Evolutionary conservation across 2,888 invertebrate species (phyloP).

Genomic region (Phortica magna): DNA sequence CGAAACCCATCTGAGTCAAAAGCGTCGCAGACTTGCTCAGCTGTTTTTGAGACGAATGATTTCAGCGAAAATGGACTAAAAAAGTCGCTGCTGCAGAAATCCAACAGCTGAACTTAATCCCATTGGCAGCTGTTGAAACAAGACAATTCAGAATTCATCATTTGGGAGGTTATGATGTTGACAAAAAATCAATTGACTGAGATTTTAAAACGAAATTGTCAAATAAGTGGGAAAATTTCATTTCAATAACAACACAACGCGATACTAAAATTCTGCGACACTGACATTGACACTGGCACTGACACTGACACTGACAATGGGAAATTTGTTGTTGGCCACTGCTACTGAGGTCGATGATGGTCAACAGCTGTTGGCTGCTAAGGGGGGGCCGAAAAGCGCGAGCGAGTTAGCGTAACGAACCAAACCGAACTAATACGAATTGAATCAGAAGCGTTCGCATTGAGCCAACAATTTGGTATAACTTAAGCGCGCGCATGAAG

Average conservation of each 20-base stretch:
- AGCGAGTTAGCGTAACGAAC: background rate
- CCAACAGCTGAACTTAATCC: constrained; percentile 26
- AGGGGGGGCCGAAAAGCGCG: background rate
- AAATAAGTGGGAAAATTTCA: constrained; percentile 32
- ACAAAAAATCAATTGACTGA: background rate
- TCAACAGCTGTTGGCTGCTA: constrained; percentile 15
- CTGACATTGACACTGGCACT: constrained; percentile 38
- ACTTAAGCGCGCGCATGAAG: background rate
- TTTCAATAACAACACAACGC: constrained; percentile 43
- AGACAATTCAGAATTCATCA: constrained; percentile 40
- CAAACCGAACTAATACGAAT: constrained; percentile 31
- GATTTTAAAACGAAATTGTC: background rate
- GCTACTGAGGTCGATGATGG: background rate
- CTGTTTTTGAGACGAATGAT: background rate
- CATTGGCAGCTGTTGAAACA: constrained; percentile 19
- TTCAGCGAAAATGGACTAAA: background rate
- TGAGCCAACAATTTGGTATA: background rate
- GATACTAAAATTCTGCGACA: constrained; percentile 4
- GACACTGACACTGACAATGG: constrained; percentile 61
- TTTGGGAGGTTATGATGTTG: constrained; percentile 29
- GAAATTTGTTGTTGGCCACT: constrained; percentile 40
- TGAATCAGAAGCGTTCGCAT: background rate
- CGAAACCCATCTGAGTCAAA: background rate
- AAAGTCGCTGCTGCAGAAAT: background rate
- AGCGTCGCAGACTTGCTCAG: background rate